phyloP scores from a whole-genome alignment of 2,113 vertebrate genomes.

The Nerophis ophidion region DNA sequence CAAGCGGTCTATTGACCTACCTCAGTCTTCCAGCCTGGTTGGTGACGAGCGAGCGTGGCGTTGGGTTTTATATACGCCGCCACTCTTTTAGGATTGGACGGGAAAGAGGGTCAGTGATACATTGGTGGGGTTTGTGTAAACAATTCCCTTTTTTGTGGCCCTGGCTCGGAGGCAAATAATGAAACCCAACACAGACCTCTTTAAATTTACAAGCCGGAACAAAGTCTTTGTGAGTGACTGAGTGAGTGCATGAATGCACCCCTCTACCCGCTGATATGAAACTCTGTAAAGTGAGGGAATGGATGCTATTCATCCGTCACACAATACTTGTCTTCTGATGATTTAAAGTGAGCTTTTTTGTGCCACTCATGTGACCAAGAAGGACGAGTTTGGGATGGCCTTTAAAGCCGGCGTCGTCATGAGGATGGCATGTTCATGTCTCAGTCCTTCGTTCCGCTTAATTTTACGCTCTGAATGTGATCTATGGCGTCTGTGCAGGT shows the following conservation, averaged over 20 bases:
- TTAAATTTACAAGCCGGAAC: slow-evolving; percentile 48
- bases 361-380: neutral
- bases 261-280: slow-evolving; percentile 35
- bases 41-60: neutral
- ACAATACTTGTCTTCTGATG: slow-evolving; percentile 25
- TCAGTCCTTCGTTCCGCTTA: no score
- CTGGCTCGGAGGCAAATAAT: slow-evolving; percentile 47
- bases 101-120: slow-evolving; percentile 57
- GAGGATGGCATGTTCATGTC: neutral
- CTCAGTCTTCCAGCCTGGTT: slow-evolving; percentile 21
- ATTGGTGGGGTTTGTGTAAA: slow-evolving; percentile 40
- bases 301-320: slow-evolving; percentile 23
- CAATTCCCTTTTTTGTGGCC: slow-evolving; percentile 62
- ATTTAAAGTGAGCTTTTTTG: neutral
- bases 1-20: neutral
- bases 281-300: slow-evolving; percentile 50
- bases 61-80: slow-evolving; percentile 35
- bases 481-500: no score
- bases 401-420: neutral
- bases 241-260: slow-evolving; percentile 39
- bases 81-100: slow-evolving; percentile 50
- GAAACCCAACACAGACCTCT: slow-evolving; percentile 57
- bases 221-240: slow-evolving; percentile 23
- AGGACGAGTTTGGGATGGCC: neutral
- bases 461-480: no score